A percentile compares a stretch with the other conserved stretches of the same genome.
Evolutionary conservation across 2,797 vertebrate species (phyloP).

Genomic region (Sebastes minor): DNA sequence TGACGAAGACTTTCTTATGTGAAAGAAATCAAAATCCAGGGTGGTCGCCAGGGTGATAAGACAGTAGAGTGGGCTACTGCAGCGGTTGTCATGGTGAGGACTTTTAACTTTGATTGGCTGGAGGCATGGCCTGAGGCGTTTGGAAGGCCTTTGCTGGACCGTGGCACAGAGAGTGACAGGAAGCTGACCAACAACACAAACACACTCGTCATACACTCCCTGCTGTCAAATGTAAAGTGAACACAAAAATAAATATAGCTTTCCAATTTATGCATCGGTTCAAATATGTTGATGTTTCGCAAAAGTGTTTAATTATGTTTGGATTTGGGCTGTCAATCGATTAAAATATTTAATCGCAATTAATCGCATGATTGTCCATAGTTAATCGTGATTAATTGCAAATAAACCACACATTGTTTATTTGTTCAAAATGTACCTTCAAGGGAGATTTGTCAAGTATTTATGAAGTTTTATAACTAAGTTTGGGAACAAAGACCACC

Average conservation of each 20-base stretch:
- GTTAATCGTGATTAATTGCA: too few species aligned
- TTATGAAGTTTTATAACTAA: too few species aligned
- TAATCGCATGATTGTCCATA: too few species aligned
- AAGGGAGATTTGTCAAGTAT: too few species aligned
- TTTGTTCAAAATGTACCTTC: too few species aligned
- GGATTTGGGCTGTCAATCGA: too few species aligned
- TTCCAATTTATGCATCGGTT: neutral
- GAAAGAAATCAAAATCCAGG: slow-evolving; percentile 35
- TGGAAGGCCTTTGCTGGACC: slow-evolving; percentile 45
- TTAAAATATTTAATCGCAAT: too few species aligned
- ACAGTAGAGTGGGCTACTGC: slow-evolving; percentile 31
- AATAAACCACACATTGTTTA: too few species aligned
- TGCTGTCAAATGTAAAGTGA: neutral
- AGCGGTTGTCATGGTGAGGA: slow-evolving; percentile 62
- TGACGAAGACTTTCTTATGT: slow-evolving; percentile 18
- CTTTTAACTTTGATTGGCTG: slow-evolving; percentile 66
- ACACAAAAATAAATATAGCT: neutral
- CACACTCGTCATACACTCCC: neutral
- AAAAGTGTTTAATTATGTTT: neutral
- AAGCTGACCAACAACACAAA: slow-evolving; percentile 29
- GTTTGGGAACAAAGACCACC: too few species aligned
- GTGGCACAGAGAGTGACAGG: slow-evolving; percentile 39
- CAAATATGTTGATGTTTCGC: neutral
- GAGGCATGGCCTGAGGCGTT: slow-evolving; percentile 67
- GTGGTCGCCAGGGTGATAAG: slow-evolving; percentile 37